These are phyloP conservation scores for Drosophila littoralis DNA, from an alignment of 1,140 invertebrate species.

Conservation along the genomic window DNA sequence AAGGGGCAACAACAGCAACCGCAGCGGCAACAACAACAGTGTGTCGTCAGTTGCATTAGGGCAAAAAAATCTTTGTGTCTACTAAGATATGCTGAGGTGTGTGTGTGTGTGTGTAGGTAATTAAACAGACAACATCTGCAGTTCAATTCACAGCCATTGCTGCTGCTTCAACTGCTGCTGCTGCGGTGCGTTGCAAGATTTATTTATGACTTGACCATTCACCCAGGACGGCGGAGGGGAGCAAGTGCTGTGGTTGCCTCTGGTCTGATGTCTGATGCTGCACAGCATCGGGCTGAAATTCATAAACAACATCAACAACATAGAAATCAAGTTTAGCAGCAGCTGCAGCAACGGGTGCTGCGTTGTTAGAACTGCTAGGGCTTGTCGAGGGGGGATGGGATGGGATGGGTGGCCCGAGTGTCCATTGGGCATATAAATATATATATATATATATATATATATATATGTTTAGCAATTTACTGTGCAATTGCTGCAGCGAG, in stretches of 20 bases:
- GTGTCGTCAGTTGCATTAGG: conserved; percentile 31
- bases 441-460: too few relatives aligned
- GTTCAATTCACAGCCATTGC: conserved; percentile 49
- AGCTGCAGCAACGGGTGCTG: conserved; percentile 11
- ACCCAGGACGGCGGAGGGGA: conserved; percentile 24
- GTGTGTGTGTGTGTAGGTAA: conserved; percentile 53
- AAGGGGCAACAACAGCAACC: conserved; percentile 10
- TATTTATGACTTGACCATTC: conserved; percentile 77
- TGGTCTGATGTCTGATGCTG: conserved; percentile 22
- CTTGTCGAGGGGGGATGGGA: neutral
- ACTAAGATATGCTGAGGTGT: conserved; percentile 16
- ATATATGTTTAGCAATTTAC: conserved; percentile 30
- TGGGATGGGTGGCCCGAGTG: neutral
- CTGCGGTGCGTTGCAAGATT: conserved; percentile 46
- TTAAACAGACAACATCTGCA: conserved; percentile 76
- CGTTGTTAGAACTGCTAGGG: conserved; percentile 8
- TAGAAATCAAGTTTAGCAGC: conserved; percentile 68
- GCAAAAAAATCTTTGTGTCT: conserved; percentile 40
- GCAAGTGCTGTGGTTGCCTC: neutral
- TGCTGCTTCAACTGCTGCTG: conserved; percentile 23
- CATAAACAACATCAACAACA: conserved; percentile 69
- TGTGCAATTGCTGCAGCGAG: conserved; percentile 29
- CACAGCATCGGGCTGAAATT: conserved; percentile 43
- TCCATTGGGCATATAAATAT: conserved; percentile 8
- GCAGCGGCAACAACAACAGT: conserved; percentile 16